Conservation (phyloP, 2,113 vertebrate genomes). For the Rhizomys pruinosus region DNA sequence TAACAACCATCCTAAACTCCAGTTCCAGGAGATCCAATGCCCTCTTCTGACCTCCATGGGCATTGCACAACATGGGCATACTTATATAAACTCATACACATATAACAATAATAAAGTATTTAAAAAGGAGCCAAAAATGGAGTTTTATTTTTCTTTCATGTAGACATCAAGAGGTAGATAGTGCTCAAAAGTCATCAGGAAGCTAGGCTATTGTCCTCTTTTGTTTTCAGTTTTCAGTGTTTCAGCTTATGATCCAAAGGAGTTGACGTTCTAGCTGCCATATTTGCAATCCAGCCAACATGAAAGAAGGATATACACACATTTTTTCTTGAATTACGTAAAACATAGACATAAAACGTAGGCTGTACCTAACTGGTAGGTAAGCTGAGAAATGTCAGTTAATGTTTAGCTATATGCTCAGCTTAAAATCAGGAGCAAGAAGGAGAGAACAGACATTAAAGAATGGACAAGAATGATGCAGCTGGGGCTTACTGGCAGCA, state of each 20-base stretch:
- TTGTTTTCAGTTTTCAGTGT: neutral
- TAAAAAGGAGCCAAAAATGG: too few species aligned
- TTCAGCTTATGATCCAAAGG: neutral
- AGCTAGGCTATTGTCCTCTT: neutral
- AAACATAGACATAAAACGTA: neutral
- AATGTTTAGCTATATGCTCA: neutral
- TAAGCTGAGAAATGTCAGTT: slow-evolving; percentile 26
- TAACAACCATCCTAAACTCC: too few species aligned
- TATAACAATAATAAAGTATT: too few species aligned
- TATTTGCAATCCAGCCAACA: neutral
- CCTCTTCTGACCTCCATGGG: too few species aligned
- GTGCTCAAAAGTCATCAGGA: neutral
- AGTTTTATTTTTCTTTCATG: slow-evolving; percentile 38
- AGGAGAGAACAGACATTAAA: neutral
- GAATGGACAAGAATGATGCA: neutral
- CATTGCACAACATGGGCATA: too few species aligned
- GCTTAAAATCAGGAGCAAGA: neutral
- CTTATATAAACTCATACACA: too few species aligned
- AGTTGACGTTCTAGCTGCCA: neutral
- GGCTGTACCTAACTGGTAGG: neutral
- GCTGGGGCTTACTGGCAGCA: neutral
- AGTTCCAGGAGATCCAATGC: too few species aligned
- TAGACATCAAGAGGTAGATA: slow-evolving; percentile 1
- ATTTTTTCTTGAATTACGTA: slow-evolving; percentile 13
- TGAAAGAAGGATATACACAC: neutral